Evolutionary conservation across 2,888 invertebrate species (phyloP).

Genomic region (Theristus sp.): DNA sequence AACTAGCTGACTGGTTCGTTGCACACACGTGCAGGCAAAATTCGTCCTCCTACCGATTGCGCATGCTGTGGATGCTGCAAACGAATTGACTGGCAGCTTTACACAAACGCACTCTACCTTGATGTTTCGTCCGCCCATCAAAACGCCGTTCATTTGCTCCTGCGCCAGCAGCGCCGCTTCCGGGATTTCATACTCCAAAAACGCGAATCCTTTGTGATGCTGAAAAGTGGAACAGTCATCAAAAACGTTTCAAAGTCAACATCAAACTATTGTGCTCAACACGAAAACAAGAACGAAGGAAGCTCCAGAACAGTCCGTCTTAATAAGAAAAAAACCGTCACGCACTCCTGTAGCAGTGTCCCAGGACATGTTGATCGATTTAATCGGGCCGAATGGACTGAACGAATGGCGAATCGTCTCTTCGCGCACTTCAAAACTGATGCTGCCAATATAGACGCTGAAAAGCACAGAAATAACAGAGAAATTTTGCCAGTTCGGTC

Average conservation of each 20-base stretch:
- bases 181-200: slow-evolving; percentile 97
- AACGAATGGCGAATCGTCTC: slow-evolving; percentile 93
- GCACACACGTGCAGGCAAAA: too few species aligned
- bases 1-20: too few species aligned
- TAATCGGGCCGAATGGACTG: slow-evolving; percentile 92
- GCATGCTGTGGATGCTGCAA: too few species aligned
- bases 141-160: slow-evolving; percentile 98
- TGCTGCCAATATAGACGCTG: slow-evolving; percentile 97
- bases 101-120: slow-evolving; percentile 36
- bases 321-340: slow-evolving; percentile 1
- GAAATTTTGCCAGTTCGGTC: too few species aligned
- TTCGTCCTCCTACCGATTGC: too few species aligned
- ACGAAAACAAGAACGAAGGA: slow-evolving; percentile 1
- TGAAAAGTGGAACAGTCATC: slow-evolving; percentile 37
- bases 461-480: neutral
- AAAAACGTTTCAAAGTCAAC: neutral
- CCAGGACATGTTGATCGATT: slow-evolving; percentile 99
- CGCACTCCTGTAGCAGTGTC: slow-evolving; percentile 62
- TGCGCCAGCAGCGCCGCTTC: slow-evolving; percentile 94
- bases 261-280: neutral
- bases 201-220: slow-evolving; percentile 98
- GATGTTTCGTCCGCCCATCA: slow-evolving; percentile 89
- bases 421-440: slow-evolving; percentile 95
- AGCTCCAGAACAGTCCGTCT: too few species aligned
- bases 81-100: too few species aligned